Conservation (phyloP, 2,113 vertebrate genomes). For the Paraplagusia blochii region DNA sequence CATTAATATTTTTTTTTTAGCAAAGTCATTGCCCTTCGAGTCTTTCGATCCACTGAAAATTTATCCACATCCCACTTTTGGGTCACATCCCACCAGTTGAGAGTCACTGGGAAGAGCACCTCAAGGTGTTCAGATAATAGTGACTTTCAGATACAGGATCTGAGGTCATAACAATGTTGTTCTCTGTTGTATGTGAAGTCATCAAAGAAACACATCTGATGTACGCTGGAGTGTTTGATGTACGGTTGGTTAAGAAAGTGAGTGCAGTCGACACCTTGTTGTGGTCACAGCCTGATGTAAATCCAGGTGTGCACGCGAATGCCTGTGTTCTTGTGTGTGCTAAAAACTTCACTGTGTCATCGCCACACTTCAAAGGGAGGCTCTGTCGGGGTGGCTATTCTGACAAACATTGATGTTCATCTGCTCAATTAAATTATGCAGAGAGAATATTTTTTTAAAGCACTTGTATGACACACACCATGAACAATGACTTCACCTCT, state of each 20-base stretch:
- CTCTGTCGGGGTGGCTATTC: slow-evolving; percentile 3
- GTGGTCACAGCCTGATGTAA: slow-evolving; percentile 33
- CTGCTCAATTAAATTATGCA: too few species aligned
- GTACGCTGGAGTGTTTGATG: slow-evolving; percentile 26
- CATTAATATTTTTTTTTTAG: too few species aligned
- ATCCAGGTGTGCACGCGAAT: slow-evolving; percentile 22
- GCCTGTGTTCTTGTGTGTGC: slow-evolving; percentile 12
- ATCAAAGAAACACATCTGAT: slow-evolving; percentile 34
- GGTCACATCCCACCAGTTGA: too few species aligned
- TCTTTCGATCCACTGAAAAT: too few species aligned
- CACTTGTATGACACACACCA: too few species aligned
- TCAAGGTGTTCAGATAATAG: too few species aligned
- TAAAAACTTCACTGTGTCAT: not conserved
- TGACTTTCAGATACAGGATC: too few species aligned
- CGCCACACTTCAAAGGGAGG: slow-evolving; percentile 9
- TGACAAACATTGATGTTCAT: slow-evolving; percentile 3
- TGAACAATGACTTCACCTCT: too few species aligned
- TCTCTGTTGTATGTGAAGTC: slow-evolving; percentile 11
- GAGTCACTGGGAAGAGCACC: too few species aligned
- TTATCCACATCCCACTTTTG: too few species aligned
- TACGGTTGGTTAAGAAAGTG: slow-evolving; percentile 33
- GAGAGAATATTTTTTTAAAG: too few species aligned
- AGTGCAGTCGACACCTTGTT: slow-evolving; percentile 22
- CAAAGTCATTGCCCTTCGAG: too few species aligned
- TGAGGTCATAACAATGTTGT: slow-evolving; percentile 10